These are phyloP conservation scores for Drosophila recens DNA, from an alignment of 2,888 invertebrate species.

Conservation along the genomic window DNA sequence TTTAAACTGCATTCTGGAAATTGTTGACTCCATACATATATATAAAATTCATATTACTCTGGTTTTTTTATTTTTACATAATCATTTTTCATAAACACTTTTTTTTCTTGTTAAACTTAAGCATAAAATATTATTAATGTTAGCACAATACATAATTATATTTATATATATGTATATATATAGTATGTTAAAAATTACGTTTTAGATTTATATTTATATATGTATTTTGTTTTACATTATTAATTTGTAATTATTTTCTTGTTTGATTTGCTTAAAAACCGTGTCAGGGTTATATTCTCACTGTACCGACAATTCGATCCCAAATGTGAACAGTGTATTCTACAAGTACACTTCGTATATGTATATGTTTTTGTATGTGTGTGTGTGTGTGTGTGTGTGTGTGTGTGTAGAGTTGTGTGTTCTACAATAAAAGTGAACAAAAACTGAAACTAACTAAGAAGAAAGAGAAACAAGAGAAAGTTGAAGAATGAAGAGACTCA, in stretches of 20 bases:
- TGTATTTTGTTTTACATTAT: slow-evolving; percentile 9
- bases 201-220: slow-evolving; percentile 40
- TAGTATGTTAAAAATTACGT: slow-evolving; percentile 54
- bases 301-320: slow-evolving; percentile 35
- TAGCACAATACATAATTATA: slow-evolving; percentile 57
- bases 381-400: not conserved
- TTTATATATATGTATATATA: slow-evolving; percentile 16
- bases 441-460: not conserved
- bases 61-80: slow-evolving; percentile 59
- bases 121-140: slow-evolving; percentile 60
- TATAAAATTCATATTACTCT: slow-evolving; percentile 21
- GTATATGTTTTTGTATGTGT: not conserved
- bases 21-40: not conserved
- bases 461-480: not conserved
- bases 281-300: slow-evolving; percentile 25
- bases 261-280: slow-evolving; percentile 55
- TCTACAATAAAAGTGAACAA: slow-evolving; percentile 1
- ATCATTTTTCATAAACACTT: slow-evolving; percentile 62
- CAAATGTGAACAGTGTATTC: slow-evolving; percentile 23
- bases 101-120: slow-evolving; percentile 54
- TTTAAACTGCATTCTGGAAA: not conserved
- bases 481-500: not conserved
- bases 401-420: slow-evolving; percentile 36
- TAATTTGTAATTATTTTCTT: slow-evolving; percentile 5
- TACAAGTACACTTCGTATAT: slow-evolving; percentile 42